phyloP scores from a whole-genome alignment of 2,888 invertebrate species.

The Calliphora vomitoria region DNA sequence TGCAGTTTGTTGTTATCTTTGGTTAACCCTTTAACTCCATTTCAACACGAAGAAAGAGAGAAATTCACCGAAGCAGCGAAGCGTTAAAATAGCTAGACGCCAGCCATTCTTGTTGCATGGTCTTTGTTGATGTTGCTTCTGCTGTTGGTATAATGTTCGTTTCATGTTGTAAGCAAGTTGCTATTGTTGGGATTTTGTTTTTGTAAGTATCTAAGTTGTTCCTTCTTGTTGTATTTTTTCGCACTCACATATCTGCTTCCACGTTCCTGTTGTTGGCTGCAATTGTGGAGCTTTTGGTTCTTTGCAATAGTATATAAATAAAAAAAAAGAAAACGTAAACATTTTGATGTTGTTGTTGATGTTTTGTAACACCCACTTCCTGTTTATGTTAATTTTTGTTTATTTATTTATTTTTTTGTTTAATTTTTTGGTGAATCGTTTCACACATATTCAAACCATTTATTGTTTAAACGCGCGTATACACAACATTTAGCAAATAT shows the following conservation, averaged over 20 bases:
- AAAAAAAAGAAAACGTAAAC: slow-evolving; percentile 11
- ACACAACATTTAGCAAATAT: neutral
- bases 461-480: slow-evolving; percentile 49
- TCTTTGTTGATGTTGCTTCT: slow-evolving; percentile 44
- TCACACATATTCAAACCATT: slow-evolving; percentile 58
- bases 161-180: slow-evolving; percentile 47
- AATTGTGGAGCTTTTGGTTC: slow-evolving; percentile 2
- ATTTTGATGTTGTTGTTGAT: slow-evolving; percentile 71
- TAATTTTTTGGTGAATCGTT: slow-evolving; percentile 56
- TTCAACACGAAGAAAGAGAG: slow-evolving; percentile 52
- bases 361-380: slow-evolving; percentile 80
- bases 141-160: slow-evolving; percentile 25
- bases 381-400: slow-evolving; percentile 80
- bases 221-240: slow-evolving; percentile 37
- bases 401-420: slow-evolving; percentile 51
- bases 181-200: slow-evolving; percentile 49
- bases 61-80: slow-evolving; percentile 60
- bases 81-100: slow-evolving; percentile 69
- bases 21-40: slow-evolving; percentile 65
- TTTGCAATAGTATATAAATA: slow-evolving; percentile 45
- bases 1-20: slow-evolving; percentile 42
- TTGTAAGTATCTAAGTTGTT: slow-evolving; percentile 1
- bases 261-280: slow-evolving; percentile 26
- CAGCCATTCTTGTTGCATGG: slow-evolving; percentile 52
- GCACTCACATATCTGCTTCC: slow-evolving; percentile 68